A percentile compares a stretch with the other conserved stretches of the same genome.
Evolutionary conservation across 2,888 invertebrate genomes (phyloP).

Genomic region (Polia nebulosa): DNA sequence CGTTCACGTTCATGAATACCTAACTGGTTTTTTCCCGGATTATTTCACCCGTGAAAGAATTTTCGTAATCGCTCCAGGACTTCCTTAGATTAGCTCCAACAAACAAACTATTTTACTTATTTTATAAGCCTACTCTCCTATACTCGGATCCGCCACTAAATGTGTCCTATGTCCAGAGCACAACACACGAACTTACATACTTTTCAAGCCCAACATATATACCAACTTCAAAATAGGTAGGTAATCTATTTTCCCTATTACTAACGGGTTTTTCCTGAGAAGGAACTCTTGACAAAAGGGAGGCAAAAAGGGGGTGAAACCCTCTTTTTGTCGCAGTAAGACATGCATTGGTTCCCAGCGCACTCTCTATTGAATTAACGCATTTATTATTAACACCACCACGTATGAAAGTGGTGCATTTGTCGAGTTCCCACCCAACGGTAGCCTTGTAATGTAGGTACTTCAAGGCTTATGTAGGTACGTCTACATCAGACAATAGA

Average conservation of each 20-base stretch:
- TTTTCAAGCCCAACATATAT: background rate
- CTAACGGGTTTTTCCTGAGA: constrained; percentile 18
- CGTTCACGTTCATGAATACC: too few species aligned
- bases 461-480: background rate
- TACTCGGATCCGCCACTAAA: too few species aligned
- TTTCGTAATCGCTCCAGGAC: too few species aligned
- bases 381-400: constrained; percentile 17
- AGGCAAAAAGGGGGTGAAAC: too few species aligned
- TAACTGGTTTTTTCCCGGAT: too few species aligned
- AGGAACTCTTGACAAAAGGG: background rate
- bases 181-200: too few species aligned
- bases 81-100: too few species aligned
- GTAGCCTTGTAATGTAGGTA: background rate
- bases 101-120: too few species aligned
- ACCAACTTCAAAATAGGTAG: background rate
- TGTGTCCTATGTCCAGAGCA: too few species aligned
- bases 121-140: too few species aligned
- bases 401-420: background rate
- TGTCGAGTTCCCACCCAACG: background rate
- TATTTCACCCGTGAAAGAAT: too few species aligned
- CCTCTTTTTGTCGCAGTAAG: background rate
- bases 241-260: background rate
- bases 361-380: constrained; percentile 8
- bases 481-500: constrained; percentile 9
- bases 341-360: constrained; percentile 9